Evolutionary conservation across 2,113 vertebrate species (phyloP), one percentile per base, ranked within the genome.

Genomic region (Mobula birostris): DNA sequence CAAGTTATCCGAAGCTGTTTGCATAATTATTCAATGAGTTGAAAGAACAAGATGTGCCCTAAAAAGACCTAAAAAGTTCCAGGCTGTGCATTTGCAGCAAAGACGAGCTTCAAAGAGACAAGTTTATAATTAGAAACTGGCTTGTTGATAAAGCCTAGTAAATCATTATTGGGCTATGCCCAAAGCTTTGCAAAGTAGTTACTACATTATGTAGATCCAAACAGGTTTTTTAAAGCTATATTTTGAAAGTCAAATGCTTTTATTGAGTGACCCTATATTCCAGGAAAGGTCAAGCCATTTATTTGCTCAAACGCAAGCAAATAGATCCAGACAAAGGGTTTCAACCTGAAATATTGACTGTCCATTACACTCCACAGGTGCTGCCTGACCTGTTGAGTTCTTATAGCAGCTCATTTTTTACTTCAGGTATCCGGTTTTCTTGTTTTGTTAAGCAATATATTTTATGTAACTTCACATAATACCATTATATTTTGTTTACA

Each of bases 81-180:
- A 36, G 85, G 12, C 29, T 68, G n/a, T 66, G 58, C 58, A 66
- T 17, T 68, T 6, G 32, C 29, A 68, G 29, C 32, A 36, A 11
- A 66, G n/a, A 66, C 14, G 29, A 90, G 61, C 66, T 66, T 66
- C 21, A 27, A 66, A n/a, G 85, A 32, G 85, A 19, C 61, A 68
- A 5, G 6, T 90, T 90, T 90, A 90, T 90, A 90, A 68, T 90
- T 90, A 90, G 85, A 68, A 66, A 66, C 61, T 61, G 61, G 29
- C 61, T 32, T 90, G 29, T 66, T 66, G 61, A 90, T 88, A 63
- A 32, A 66, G 32, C 21, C 11, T 19, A 88, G 29, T 88, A 63
- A 63, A 88, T 12, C 14, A 63, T 56, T 63, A 63, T 87, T 87
- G 83, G 17, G 17, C 29, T 88, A 32, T 7, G 29, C 29, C n/a